These are phyloP conservation scores for Styela plicata DNA, from an alignment of 23 tunicate species.

Conservation along the genomic window DNA sequence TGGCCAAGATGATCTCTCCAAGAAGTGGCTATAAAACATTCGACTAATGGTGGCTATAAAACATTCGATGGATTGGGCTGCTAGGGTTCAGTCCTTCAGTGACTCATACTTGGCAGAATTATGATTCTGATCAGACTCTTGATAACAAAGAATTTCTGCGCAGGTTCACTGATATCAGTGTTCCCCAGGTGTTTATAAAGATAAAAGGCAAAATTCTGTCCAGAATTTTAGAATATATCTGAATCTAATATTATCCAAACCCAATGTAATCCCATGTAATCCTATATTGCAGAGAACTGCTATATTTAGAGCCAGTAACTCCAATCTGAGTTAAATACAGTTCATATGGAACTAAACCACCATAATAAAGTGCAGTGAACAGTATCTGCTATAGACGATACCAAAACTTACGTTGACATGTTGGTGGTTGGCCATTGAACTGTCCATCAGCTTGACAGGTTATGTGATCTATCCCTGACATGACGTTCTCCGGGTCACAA, in stretches of 20 bases:
- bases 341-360: neutral
- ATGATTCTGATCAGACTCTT: too few relatives aligned
- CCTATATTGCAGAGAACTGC: neutral
- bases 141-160: too few relatives aligned
- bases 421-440: constrained; percentile 13
- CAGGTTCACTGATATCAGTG: too few relatives aligned
- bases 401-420: constrained; percentile 20
- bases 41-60: too few relatives aligned
- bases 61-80: too few relatives aligned
- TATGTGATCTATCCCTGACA: constrained; percentile 5
- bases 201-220: neutral
- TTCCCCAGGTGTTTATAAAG: too few relatives aligned
- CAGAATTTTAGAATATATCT: neutral
- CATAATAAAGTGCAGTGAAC: neutral
- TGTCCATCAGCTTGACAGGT: constrained; percentile 33
- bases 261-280: neutral
- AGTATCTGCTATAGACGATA: neutral
- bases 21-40: too few relatives aligned
- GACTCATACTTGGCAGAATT: too few relatives aligned
- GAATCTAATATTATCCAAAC: neutral
- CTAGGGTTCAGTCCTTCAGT: too few relatives aligned
- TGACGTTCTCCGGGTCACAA: constrained; percentile 9
- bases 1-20: too few relatives aligned
- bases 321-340: neutral
- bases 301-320: neutral